Evolutionary conservation across 2,888 invertebrate genomes (phyloP).

Genomic region (Dynastes maya): DNA sequence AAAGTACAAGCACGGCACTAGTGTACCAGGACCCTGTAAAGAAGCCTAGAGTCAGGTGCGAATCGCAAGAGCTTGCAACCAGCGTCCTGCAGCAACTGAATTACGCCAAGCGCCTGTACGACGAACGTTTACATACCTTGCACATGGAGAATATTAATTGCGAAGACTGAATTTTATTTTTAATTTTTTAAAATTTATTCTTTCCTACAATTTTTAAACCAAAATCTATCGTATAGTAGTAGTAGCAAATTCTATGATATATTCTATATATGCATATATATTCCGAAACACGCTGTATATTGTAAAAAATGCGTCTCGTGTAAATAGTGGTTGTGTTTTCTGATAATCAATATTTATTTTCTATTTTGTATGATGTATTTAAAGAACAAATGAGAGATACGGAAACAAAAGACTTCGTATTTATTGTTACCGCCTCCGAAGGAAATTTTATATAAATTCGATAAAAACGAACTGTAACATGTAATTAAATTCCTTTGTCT

Average conservation of each 20-base stretch:
- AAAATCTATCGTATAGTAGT: background rate
- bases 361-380: no score
- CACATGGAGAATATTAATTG: conserved; percentile 58
- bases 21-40: conserved; percentile 74
- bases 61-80: conserved; percentile 79
- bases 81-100: conserved; percentile 87
- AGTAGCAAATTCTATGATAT: background rate
- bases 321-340: no score
- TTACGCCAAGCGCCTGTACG: conserved; percentile 89
- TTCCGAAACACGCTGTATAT: no score
- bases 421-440: no score
- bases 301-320: no score
- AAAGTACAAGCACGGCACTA: conserved; percentile 70
- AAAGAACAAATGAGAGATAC: no score
- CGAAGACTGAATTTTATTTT: conserved; percentile 59
- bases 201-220: background rate
- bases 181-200: conserved; percentile 1
- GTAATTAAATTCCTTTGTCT: no score
- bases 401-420: no score
- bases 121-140: conserved; percentile 85
- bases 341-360: no score
- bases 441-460: no score
- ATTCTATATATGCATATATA: conserved; percentile 5
- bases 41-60: conserved; percentile 85
- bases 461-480: no score